Base-by-base conservation (phyloP, 2,797 vertebrate genomes). In the Sciurus carolinensis region DNA sequence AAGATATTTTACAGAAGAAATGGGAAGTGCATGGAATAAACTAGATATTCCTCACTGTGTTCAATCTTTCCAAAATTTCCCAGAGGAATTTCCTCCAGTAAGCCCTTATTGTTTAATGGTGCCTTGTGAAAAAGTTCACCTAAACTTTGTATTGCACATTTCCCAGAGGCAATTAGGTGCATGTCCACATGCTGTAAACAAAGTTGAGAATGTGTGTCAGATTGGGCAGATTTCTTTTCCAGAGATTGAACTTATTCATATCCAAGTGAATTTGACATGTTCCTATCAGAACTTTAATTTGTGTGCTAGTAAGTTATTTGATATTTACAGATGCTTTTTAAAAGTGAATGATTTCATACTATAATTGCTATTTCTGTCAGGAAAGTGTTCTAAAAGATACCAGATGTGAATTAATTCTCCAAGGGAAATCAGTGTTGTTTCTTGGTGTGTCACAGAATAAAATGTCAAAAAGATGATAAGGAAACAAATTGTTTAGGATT, bases 381-480 rank as follows among this genome's bases (percentile, higher is more conserved):
- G 33, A 76, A 90, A 59, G 42, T 36, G 80, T 93, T 96, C 59
- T 93, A 77, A 90, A 91, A 91, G 44, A 91, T 86, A 83, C 13
- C 86, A 91, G 54, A 87, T 94, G 66, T 92, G 50, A 91, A 81
- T 94, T 96, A 87, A 85, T 20, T 93, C 90, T 97, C 76, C 6
- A 52, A 75, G 42, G 86, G 36, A 97, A 95, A 81, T 66, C 36
- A 17, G 4, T 72, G 17, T 67, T 94, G 50, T 91, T 92, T 95
- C 76, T 96, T 76, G 30, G 73, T 89, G 62, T 96, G 66, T 50
- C 64, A 59, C 36, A 72, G 89, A 90, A 94, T 84, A 73, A 96
- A 95, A 97, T 90, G 80, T 88, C 93, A 96, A 83, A 84, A 95
- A 96, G 67, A 95, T 26, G 73, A 94, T 89, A 97, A 96, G 81